Base-by-base conservation (phyloP, 2,888 invertebrate species). In the Napeogenes inachia region DNA sequence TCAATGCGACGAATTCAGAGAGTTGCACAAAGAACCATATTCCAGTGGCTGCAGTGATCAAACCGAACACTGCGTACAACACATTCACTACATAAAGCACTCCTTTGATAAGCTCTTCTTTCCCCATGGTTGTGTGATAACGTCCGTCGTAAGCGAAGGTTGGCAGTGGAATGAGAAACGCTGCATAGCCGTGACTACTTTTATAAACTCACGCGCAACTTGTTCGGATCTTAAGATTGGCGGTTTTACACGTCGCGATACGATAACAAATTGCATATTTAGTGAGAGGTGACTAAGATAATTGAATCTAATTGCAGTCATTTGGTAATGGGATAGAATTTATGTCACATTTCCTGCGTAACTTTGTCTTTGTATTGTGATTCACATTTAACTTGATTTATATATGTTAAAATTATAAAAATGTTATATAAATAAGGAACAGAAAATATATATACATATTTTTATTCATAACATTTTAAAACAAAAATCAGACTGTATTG, bases 11-110 rank as follows among this genome's bases (percentile, higher is more conserved):
- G 69, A 90, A 89, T 71, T 90, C 89, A 4, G 82, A 76, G 8
- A 90, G 71, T 62, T 90, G 89, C 71, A 89, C 89, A 75, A 89
- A 90, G 80, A 90, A 90, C 89, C 89, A 90, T 57, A 89, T 88
- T 3, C 89, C 89, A 2, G 85, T 85, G 13, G 89, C 87, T 2
- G 88, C 87, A 42, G 88, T 85, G 61, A 84, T 80, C 35, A 90
- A 72, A 6, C 89, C 89, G 73, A 89, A 89, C 63, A 90, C 77
- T 35, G 87, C 89, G 78, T 85, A 90, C 38, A 89, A 73, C 45
- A 89, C 77, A 72, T 89, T 90, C 70, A 89, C 73, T 60, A 87
- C 77, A 71, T 89, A 89, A 35, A 89, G 77, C 69, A 85, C 84
- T 64, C 79, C 81, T 73, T 88, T 88, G 67, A 85, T 78, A 66